Evolutionary conservation across 2,113 vertebrate species (phyloP), one percentile per base, ranked within the genome.

Genomic region (Rhabdornis inornatus): DNA sequence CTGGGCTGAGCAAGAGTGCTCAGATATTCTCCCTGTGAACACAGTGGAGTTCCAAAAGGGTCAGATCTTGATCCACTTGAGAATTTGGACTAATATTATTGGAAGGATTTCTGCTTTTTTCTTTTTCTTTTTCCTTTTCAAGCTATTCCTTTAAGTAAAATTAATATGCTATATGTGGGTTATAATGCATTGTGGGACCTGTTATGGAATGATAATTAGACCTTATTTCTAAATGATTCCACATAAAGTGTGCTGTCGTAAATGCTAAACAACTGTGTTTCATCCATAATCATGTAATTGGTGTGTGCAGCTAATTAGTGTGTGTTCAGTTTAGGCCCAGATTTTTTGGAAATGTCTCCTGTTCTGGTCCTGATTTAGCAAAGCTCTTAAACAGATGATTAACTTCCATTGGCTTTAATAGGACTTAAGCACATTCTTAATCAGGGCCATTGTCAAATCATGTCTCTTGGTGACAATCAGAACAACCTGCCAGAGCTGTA

Each of bases 341-440:
- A 94, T 92, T 96, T 97, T 97, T 97, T 96, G 94, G 95, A 95
- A 96, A 96, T 94, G 71, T 93, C 94, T 96, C 90, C 90, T 90
- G 40, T 96, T 95, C 90, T 95, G 94, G 87, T 97, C 95, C 95
- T 96, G 92, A 97, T 96, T 97, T 97, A 97, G 93, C 85, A 97
- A 97, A 96, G 96, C 95, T 90, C 93, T 96, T 95, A 96, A 96
- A 96, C 94, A 94, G 92, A 91, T 96, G 88, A 95, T 96, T 97
- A 96, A 95, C 92, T 94, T 94, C 94, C 92, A 93, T 90, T 95
- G 96, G 90, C 96, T 96, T 96, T 97, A 96, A 92, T 92, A 95
- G 88, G 94, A 95, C 93, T 96, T 97, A 96, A 96, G 91, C 88
- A 96, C 90, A 92, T 90, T 88, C 90, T 95, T 96, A 96, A 94